Percentiles rank a stretch among this genome's conserved stretches.
Evolutionary conservation across 2,113 vertebrate species (phyloP).

Genomic region (Notechis scutatus): DNA sequence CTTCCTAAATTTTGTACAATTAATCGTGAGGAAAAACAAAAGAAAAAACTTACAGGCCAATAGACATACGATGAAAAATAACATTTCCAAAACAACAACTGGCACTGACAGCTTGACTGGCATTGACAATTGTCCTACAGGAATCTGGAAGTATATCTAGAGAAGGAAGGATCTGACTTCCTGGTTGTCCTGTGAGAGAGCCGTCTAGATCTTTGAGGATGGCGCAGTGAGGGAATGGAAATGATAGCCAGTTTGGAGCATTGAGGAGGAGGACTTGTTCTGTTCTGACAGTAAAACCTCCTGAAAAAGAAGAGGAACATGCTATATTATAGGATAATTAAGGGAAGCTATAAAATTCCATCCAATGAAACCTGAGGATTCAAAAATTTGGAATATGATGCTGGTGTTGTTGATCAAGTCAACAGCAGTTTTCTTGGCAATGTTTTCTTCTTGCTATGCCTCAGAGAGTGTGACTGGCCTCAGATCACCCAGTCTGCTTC

Average conservation of each 20-base stretch:
- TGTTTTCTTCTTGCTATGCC: neutral
- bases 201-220: constrained; percentile 70
- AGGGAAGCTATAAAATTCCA: neutral
- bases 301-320: constrained; percentile 44
- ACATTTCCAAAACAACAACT: constrained; percentile 59
- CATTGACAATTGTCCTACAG: constrained; percentile 53
- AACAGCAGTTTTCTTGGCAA: neutral
- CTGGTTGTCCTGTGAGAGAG: constrained; percentile 58
- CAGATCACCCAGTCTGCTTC: neutral
- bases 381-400: neutral
- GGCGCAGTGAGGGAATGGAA: constrained; percentile 71
- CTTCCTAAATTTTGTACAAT: neutral
- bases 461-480: neutral
- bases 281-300: constrained; percentile 70
- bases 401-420: neutral
- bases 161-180: constrained; percentile 60
- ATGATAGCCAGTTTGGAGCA: constrained; percentile 64
- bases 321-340: neutral
- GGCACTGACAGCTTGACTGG: constrained; percentile 53
- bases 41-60: constrained; percentile 68
- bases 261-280: constrained; percentile 56
- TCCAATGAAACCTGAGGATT: neutral
- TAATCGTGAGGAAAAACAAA: neutral
- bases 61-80: constrained; percentile 69
- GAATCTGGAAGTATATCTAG: constrained; percentile 53